Conservation (phyloP, 2,888 invertebrate genomes). For the Tribolium freemani region DNA sequence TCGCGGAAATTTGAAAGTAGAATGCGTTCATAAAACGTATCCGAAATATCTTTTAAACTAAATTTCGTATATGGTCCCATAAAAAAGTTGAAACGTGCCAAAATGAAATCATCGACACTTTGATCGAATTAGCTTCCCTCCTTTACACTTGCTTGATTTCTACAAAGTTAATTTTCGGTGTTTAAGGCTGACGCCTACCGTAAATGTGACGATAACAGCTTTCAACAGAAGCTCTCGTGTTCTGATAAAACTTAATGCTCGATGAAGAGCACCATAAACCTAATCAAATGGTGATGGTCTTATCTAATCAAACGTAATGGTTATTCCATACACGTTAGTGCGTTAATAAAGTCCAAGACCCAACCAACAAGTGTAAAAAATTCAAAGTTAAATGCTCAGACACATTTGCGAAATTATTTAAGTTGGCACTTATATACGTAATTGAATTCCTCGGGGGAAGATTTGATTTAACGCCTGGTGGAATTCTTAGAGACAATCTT, state of each 20-base stretch:
- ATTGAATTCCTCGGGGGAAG: constrained; percentile 29
- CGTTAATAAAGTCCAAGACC: too few species aligned
- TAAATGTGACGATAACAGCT: constrained; percentile 14
- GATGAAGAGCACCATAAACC: not conserved
- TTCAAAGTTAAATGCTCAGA: too few species aligned
- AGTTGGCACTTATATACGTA: constrained; percentile 31
- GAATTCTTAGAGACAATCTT: constrained; percentile 31
- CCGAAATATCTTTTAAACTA: not conserved
- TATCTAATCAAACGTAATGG: too few species aligned
- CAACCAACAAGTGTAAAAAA: too few species aligned
- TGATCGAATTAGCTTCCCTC: constrained; percentile 22
- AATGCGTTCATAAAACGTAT: not conserved
- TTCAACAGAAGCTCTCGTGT: constrained; percentile 17
- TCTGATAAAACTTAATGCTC: constrained; percentile 12
- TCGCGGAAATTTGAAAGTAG: not conserved
- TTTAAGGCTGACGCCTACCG: constrained; percentile 25
- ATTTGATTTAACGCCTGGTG: constrained; percentile 32
- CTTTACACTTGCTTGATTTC: constrained; percentile 30
- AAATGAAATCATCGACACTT: constrained; percentile 13
- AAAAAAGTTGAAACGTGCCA: constrained; percentile 4
- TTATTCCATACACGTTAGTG: too few species aligned
- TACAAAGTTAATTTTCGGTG: constrained; percentile 31
- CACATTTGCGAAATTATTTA: constrained; percentile 7
- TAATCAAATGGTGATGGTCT: not conserved
- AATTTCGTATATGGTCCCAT: not conserved